A percentile compares a stretch with the other conserved stretches of the same genome.
Evolutionary conservation across 2,113 vertebrate species (phyloP).

Genomic region (Saguinus imperator): DNA sequence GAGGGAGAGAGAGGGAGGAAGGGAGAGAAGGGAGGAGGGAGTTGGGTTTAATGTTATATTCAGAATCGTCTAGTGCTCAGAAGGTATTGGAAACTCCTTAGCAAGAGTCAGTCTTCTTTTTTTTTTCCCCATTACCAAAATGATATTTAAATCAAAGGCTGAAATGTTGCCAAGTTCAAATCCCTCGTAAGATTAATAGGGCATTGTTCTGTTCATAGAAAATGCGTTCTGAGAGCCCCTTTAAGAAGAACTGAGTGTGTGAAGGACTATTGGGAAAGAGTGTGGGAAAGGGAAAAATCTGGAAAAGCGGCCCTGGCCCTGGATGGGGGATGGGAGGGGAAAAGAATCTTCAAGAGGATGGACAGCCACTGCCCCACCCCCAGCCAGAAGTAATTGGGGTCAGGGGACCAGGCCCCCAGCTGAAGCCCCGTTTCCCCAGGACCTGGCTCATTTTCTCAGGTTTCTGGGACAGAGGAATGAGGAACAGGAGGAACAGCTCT

Average conservation of each 20-base stretch:
- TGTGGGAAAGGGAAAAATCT: constrained; percentile 75
- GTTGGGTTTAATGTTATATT: constrained; percentile 50
- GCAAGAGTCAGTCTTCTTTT: constrained; percentile 42
- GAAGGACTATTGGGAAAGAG: constrained; percentile 36
- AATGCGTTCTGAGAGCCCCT: constrained; percentile 69
- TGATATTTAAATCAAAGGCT: constrained; percentile 78
- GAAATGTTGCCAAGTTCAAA: constrained; percentile 74
- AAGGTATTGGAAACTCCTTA: constrained; percentile 42
- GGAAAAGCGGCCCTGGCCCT: neutral
- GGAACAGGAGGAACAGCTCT: neutral
- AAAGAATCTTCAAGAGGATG: constrained; percentile 15
- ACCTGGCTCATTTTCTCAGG: constrained; percentile 44
- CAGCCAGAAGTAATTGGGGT: constrained; percentile 5
- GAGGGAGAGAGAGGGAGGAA: neutral
- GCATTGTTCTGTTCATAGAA: constrained; percentile 74
- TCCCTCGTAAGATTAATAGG: constrained; percentile 72
- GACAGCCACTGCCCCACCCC: neutral
- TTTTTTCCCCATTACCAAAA: constrained; percentile 55
- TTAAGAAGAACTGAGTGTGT: constrained; percentile 64
- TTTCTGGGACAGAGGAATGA: neutral
- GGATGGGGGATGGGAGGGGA: neutral
- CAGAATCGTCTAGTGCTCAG: neutral
- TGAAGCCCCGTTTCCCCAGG: neutral
- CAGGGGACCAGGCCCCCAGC: neutral
- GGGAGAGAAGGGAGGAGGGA: neutral